Percentiles rank a stretch among this genome's conserved stretches.
phyloP scores from a whole-genome alignment of 2,888 invertebrate genomes.

The Andrena haemorrhoa region DNA sequence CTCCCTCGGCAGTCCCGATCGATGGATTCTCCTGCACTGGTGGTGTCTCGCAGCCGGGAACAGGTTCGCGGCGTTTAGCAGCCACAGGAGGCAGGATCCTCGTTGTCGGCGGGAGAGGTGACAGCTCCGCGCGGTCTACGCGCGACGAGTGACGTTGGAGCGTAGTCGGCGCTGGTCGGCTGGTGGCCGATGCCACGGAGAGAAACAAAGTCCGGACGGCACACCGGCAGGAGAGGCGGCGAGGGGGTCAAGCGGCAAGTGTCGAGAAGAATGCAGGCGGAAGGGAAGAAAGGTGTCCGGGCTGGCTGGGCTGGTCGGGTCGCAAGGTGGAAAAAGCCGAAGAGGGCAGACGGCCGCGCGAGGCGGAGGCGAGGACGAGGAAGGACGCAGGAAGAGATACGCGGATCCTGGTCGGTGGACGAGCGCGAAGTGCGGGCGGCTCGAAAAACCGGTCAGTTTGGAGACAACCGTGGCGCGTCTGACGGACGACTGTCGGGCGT shows the following conservation, averaged over 20 bases:
- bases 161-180: slow-evolving; percentile 48
- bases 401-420: slow-evolving; percentile 80
- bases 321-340: slow-evolving; percentile 23
- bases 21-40: not conserved
- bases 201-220: slow-evolving; percentile 41
- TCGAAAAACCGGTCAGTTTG: slow-evolving; percentile 44
- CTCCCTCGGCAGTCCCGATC: not conserved
- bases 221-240: slow-evolving; percentile 49
- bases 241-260: slow-evolving; percentile 11
- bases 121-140: slow-evolving; percentile 70
- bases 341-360: slow-evolving; percentile 12
- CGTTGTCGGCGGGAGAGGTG: slow-evolving; percentile 47
- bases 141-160: slow-evolving; percentile 71
- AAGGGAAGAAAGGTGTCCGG: slow-evolving; percentile 33
- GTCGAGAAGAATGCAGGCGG: slow-evolving; percentile 49
- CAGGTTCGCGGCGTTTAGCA: slow-evolving; percentile 12
- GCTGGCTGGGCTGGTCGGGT: not conserved
- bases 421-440: slow-evolving; percentile 46
- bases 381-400: slow-evolving; percentile 8
- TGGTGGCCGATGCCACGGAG: slow-evolving; percentile 38
- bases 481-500: slow-evolving; percentile 80
- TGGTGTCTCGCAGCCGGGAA: not conserved
- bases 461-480: slow-evolving; percentile 79
- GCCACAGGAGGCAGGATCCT: slow-evolving; percentile 27
- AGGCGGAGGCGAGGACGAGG: not conserved